phyloP scores from a whole-genome alignment of 1,140 invertebrate species.

The Tribolium castaneum region DNA sequence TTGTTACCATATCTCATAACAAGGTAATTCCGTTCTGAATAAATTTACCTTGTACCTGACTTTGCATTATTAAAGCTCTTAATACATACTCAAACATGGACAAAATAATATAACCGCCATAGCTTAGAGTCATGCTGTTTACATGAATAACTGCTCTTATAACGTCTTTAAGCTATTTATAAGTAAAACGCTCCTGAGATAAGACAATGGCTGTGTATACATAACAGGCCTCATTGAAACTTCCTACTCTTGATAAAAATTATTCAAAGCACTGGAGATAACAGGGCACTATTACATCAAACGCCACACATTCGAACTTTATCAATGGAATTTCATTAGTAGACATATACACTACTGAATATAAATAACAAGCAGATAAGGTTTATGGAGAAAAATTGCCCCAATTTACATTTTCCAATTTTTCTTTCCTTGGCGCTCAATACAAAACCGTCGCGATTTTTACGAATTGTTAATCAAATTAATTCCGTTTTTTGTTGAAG shows the following conservation, averaged over 20 bases:
- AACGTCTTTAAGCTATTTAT: conserved; percentile 9
- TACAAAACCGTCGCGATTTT: too few relatives aligned
- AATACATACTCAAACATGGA: neutral
- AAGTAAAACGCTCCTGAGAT: conserved; percentile 6
- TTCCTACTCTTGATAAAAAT: conserved; percentile 37
- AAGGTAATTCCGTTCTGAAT: neutral
- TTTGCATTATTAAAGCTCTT: neutral
- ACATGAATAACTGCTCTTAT: neutral
- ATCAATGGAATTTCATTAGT: conserved; percentile 12
- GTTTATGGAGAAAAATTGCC: neutral
- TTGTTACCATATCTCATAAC: neutral
- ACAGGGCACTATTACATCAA: conserved; percentile 15
- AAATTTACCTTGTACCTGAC: neutral
- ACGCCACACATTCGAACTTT: neutral
- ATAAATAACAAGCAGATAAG: neutral
- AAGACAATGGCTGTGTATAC: neutral
- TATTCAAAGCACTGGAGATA: conserved; percentile 1
- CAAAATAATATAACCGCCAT: neutral
- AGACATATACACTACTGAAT: neutral
- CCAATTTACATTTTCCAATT: too few relatives aligned
- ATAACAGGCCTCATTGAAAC: conserved; percentile 31
- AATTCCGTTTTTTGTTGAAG: too few relatives aligned
- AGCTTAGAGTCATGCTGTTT: neutral
- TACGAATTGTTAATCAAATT: too few relatives aligned
- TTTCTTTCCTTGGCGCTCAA: too few relatives aligned